These are phyloP conservation scores for Phortica okadai DNA, from an alignment of 2,888 invertebrate genomes.

Conservation along the genomic window DNA sequence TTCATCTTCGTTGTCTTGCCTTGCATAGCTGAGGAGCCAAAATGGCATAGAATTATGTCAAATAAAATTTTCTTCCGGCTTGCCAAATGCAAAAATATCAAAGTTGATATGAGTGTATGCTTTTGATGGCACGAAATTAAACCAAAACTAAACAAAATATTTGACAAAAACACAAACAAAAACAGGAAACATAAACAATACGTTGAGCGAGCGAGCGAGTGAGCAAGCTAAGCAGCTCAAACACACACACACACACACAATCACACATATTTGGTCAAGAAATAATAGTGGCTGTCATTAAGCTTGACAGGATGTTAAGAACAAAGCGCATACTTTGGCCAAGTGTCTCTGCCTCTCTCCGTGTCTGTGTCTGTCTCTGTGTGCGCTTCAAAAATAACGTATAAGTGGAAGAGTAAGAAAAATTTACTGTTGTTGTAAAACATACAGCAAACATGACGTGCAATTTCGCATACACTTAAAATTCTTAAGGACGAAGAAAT, in stretches of 20 bases:
- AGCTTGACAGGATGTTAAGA: not conserved
- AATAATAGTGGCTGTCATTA: conserved; percentile 12
- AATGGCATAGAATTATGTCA: conserved; percentile 16
- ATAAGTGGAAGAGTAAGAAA: not conserved
- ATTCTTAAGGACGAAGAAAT: not conserved
- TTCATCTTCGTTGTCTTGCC: not conserved
- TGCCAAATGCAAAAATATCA: conserved; percentile 13
- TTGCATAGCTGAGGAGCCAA: not conserved
- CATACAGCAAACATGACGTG: not conserved
- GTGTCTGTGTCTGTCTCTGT: not conserved
- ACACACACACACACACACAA: conserved; percentile 31
- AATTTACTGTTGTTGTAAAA: not conserved
- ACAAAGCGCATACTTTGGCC: not conserved
- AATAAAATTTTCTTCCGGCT: conserved; percentile 16
- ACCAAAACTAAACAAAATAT: conserved; percentile 26
- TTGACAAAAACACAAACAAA: not conserved
- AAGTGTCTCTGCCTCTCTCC: not conserved
- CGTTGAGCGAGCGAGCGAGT: not conserved
- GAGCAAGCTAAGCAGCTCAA: conserved; percentile 10
- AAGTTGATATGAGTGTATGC: not conserved
- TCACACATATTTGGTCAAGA: conserved; percentile 35
- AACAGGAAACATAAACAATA: conserved; percentile 31
- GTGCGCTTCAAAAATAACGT: not conserved
- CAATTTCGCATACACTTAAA: not conserved
- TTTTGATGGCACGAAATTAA: conserved; percentile 5